Percentiles rank a stretch among this genome's conserved stretches.
phyloP scores from a whole-genome alignment of 1,140 invertebrate genomes.

The Platyscapa corneri region DNA sequence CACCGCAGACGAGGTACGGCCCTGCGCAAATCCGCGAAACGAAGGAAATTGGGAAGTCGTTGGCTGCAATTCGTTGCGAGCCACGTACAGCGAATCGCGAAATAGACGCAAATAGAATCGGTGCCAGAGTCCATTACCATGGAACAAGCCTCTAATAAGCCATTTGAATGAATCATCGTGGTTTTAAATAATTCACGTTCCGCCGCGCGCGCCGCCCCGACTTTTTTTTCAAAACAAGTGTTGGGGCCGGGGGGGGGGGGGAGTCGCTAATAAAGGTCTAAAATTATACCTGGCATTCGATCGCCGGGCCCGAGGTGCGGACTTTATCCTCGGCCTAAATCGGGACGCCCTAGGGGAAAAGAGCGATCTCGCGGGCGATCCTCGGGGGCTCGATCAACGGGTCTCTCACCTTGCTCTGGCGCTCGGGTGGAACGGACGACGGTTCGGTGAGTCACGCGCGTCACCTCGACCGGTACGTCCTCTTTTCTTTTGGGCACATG shows the following conservation, averaged over 20 bases:
- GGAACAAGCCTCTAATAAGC: conserved; percentile 25
- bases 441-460: background rate
- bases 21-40: background rate
- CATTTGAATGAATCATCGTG: conserved; percentile 17
- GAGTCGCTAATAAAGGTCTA: conserved; percentile 16
- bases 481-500: background rate
- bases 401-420: background rate
- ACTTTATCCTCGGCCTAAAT: background rate
- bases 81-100: background rate
- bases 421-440: too few species aligned
- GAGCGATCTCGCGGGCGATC: background rate
- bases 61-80: background rate
- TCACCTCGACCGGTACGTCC: background rate
- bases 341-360: background rate
- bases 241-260: background rate
- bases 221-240: conserved; percentile 11
- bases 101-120: conserved; percentile 14
- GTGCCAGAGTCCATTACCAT: background rate
- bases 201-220: background rate
- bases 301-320: background rate
- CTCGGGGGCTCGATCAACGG: background rate
- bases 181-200: conserved; percentile 20
- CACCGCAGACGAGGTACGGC: background rate
- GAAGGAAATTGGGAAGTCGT: background rate
- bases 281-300: conserved; percentile 18